These are phyloP conservation scores for Cottus gobio DNA, from an alignment of 2,113 vertebrate genomes.

Conservation along the genomic window DNA sequence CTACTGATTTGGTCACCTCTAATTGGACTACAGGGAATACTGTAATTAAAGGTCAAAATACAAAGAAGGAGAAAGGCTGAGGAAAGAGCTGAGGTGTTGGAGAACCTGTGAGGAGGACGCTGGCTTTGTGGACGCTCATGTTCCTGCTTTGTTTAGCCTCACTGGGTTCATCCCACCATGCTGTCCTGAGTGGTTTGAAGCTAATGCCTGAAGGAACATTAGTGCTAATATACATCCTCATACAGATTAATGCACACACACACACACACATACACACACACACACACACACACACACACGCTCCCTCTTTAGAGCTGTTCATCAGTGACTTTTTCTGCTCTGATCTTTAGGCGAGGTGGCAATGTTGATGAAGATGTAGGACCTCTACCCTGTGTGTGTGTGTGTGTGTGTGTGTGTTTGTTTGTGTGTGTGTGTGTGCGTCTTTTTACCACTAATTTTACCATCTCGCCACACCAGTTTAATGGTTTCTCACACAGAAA, in stretches of 20 bases:
- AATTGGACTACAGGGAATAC: neutral
- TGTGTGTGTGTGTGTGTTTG: neutral
- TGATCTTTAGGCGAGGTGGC: constrained; percentile 55
- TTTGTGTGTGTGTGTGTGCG: constrained; percentile 22
- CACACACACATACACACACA: constrained; percentile 5
- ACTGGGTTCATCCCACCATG: constrained; percentile 34
- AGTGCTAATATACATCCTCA: constrained; percentile 40
- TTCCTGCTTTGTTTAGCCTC: constrained; percentile 34
- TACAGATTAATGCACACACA: constrained; percentile 29
- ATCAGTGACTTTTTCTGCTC: constrained; percentile 65
- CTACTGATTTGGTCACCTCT: no score
- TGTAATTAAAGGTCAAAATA: neutral
- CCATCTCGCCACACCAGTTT: constrained; percentile 7
- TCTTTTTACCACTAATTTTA: constrained; percentile 38
- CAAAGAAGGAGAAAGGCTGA: neutral
- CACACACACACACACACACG: neutral
- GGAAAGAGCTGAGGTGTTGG: neutral
- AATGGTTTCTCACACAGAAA: constrained; percentile 28
- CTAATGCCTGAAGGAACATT: constrained; percentile 59
- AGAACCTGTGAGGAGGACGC: constrained; percentile 1
- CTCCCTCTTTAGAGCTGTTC: constrained; percentile 43
- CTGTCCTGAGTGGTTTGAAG: constrained; percentile 52
- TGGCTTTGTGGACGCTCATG: constrained; percentile 35
- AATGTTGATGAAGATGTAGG: constrained; percentile 73
- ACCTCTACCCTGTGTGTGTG: constrained; percentile 15